These are phyloP conservation scores for Corythornis cristatus DNA, from an alignment of 2,113 vertebrate genomes.

Conservation along the genomic window DNA sequence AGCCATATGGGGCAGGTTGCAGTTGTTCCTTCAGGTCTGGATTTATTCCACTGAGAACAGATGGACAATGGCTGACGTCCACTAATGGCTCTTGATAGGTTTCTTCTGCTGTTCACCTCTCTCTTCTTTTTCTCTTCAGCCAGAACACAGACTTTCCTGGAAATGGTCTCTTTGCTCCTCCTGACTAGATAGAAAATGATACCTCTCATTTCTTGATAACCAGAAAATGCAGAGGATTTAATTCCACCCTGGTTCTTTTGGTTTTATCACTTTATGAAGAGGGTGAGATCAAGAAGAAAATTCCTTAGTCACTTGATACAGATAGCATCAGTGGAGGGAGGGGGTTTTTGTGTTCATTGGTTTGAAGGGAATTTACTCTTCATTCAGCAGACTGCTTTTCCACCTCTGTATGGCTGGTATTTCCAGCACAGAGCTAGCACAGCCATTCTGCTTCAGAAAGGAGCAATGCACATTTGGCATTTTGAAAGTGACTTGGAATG, in stretches of 20 bases:
- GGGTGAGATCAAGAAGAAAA: conserved; percentile 35
- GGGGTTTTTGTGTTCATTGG: background rate
- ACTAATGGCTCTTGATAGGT: conserved; percentile 45
- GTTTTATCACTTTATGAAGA: conserved; percentile 34
- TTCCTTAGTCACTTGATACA: conserved; percentile 10
- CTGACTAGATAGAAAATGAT: conserved; percentile 1
- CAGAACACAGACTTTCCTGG: background rate
- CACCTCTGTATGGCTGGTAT: background rate
- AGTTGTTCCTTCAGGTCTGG: conserved; percentile 67
- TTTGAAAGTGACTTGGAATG: conserved; percentile 24
- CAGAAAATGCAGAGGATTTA: conserved; percentile 23
- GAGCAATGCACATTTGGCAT: conserved; percentile 13
- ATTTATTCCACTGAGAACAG: conserved; percentile 67
- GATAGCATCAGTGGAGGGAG: conserved; percentile 21
- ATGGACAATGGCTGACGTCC: conserved; percentile 65
- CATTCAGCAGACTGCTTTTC: background rate
- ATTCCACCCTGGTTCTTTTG: conserved; percentile 9
- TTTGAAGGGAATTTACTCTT: conserved; percentile 44
- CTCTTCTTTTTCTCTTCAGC: conserved; percentile 22
- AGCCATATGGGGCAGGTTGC: conserved; percentile 66
- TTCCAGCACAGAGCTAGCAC: background rate
- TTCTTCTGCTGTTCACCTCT: conserved; percentile 47
- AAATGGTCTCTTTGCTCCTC: conserved; percentile 23
- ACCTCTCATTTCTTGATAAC: background rate
- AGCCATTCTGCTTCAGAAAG: background rate